These are phyloP conservation scores for Mantis religiosa DNA, from an alignment of 2,888 invertebrate species.

Conservation along the genomic window DNA sequence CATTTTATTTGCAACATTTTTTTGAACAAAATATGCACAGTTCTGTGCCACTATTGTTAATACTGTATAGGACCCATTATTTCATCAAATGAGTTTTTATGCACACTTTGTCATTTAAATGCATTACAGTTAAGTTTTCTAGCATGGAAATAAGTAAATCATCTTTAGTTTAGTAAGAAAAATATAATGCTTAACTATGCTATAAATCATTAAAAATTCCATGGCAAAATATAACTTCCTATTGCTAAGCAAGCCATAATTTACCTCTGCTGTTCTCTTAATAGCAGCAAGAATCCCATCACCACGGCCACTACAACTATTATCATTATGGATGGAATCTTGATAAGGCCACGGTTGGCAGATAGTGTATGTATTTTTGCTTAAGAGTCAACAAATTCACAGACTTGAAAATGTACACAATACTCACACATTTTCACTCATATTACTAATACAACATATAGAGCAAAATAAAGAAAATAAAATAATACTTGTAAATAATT, in stretches of 20 bases:
- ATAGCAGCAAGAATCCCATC: not conserved
- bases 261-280: not conserved
- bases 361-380: not conserved
- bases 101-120: not conserved
- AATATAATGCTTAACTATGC: not conserved
- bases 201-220: not conserved
- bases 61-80: not conserved
- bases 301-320: not conserved
- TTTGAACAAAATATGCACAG: not conserved
- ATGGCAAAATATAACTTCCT: not conserved
- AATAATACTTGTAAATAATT: not conserved
- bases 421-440: not conserved
- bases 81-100: not conserved
- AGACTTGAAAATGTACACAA: not conserved
- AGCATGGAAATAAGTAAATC: too few relatives aligned
- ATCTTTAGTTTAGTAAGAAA: too few relatives aligned
- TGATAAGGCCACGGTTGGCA: not conserved
- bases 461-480: not conserved
- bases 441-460: not conserved
- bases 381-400: not conserved
- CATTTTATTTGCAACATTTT: not conserved
- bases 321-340: constrained; percentile 5
- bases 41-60: not conserved
- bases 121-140: not conserved
- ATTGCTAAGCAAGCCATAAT: not conserved